phyloP scores from a whole-genome alignment of 2,888 invertebrate species.

The Ametastegia equiseti region DNA sequence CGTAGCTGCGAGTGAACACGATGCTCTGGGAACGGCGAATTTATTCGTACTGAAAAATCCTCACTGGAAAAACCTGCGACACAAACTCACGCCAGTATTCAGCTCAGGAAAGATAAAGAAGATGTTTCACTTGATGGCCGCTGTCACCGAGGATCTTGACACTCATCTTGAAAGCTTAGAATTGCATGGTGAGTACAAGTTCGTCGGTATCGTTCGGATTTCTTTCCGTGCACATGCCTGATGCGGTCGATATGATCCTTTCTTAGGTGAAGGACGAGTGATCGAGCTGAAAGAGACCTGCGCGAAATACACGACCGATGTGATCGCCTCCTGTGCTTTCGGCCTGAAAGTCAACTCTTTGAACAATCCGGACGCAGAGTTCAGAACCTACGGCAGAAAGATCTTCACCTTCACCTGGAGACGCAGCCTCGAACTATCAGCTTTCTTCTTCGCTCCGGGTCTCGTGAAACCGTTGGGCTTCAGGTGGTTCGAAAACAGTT shows the following conservation, averaged over 20 bases:
- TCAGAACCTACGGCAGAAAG: conserved; percentile 73
- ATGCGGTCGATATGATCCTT: neutral
- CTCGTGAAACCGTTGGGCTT: conserved; percentile 69
- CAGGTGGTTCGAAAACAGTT: conserved; percentile 71
- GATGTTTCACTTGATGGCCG: conserved; percentile 65
- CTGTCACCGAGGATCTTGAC: conserved; percentile 61
- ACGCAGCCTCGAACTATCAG: conserved; percentile 71
- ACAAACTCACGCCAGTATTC: conserved; percentile 76
- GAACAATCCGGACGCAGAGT: conserved; percentile 73
- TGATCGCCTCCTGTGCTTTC: conserved; percentile 77
- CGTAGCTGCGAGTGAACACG: conserved; percentile 66
- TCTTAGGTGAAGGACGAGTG: conserved; percentile 55
- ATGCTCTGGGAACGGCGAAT: conserved; percentile 73
- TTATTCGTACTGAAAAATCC: conserved; percentile 75
- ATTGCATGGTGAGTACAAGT: conserved; percentile 57
- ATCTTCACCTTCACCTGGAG: conserved; percentile 71
- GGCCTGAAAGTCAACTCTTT: conserved; percentile 76
- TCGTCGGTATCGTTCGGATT: neutral
- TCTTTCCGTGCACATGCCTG: neutral
- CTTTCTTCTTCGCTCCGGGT: conserved; percentile 75
- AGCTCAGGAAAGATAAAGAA: conserved; percentile 69
- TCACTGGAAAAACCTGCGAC: conserved; percentile 74
- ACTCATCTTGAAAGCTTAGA: conserved; percentile 55
- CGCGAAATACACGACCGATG: conserved; percentile 72
- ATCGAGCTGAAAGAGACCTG: conserved; percentile 68